Conservation (phyloP, 2,888 invertebrate species). For the Ormyrus pomaceus region DNA sequence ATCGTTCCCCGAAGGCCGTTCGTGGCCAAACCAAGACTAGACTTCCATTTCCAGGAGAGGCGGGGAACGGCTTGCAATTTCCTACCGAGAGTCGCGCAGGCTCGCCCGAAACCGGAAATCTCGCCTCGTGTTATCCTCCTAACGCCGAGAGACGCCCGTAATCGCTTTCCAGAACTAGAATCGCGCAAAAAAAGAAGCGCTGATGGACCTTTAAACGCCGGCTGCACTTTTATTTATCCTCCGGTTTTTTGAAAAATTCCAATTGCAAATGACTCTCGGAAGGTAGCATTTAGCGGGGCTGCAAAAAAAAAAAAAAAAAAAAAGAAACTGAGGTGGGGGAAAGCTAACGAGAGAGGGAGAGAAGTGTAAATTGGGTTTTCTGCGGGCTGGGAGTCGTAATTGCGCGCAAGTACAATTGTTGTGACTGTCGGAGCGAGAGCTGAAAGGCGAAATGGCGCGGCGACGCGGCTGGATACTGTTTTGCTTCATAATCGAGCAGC, state of each 20-base stretch:
- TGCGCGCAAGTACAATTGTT: constrained; percentile 23
- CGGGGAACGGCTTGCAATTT: constrained; percentile 25
- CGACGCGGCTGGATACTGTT: constrained; percentile 44
- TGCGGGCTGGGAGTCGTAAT: constrained; percentile 13
- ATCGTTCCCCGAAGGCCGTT: constrained; percentile 35
- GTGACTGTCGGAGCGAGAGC: not conserved
- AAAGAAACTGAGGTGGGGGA: too few relatives aligned
- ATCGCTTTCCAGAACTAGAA: constrained; percentile 39
- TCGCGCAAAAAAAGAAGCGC: not conserved
- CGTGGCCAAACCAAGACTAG: not conserved
- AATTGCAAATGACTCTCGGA: too few relatives aligned
- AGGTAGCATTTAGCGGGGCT: too few relatives aligned
- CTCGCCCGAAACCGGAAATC: constrained; percentile 57
- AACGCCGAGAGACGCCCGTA: not conserved
- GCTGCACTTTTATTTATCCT: too few relatives aligned
- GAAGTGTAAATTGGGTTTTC: constrained; percentile 38
- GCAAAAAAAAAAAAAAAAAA: too few relatives aligned
- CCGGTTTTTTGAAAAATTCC: too few relatives aligned
- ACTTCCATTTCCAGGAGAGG: constrained; percentile 14
- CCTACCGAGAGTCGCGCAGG: constrained; percentile 11
- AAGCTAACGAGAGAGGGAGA: too few relatives aligned
- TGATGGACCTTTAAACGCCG: not conserved
- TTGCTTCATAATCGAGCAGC: constrained; percentile 51
- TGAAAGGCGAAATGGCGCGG: constrained; percentile 25
- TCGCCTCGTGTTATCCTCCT: constrained; percentile 18